Evolutionary conservation across 2,797 vertebrate species (phyloP).

Genomic region (Syngnathus rostellatus): DNA sequence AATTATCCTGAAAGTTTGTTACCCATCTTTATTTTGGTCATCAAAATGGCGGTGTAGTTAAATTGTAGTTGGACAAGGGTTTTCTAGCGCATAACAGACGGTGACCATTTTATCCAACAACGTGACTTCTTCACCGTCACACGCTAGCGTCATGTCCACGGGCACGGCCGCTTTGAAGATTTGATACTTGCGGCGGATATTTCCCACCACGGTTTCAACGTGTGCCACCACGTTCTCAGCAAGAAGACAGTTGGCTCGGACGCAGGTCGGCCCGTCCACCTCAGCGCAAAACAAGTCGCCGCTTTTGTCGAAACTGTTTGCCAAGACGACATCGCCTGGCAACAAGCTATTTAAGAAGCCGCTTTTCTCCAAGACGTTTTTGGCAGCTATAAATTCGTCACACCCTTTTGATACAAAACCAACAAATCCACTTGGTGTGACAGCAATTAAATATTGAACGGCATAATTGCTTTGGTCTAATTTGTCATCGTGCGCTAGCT

Average conservation of each 20-base stretch:
- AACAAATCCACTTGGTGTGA: neutral
- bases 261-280: neutral
- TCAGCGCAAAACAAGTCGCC: neutral
- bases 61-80: neutral
- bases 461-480: neutral
- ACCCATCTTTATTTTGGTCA: neutral
- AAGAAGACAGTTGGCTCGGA: neutral
- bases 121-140: neutral
- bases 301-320: neutral
- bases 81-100: neutral
- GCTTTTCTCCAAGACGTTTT: neutral
- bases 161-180: neutral
- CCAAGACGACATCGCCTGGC: neutral
- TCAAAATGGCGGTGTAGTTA: neutral
- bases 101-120: neutral
- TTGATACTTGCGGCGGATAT: neutral
- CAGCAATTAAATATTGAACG: neutral
- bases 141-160: neutral
- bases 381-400: neutral
- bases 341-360: neutral
- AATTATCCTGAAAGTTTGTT: conserved; percentile 2
- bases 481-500: neutral
- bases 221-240: neutral
- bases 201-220: neutral
- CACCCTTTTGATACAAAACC: neutral